Base-by-base conservation (phyloP, 35 echinoderm and acorn worm genomes). In the Lytechinus pictus region DNA sequence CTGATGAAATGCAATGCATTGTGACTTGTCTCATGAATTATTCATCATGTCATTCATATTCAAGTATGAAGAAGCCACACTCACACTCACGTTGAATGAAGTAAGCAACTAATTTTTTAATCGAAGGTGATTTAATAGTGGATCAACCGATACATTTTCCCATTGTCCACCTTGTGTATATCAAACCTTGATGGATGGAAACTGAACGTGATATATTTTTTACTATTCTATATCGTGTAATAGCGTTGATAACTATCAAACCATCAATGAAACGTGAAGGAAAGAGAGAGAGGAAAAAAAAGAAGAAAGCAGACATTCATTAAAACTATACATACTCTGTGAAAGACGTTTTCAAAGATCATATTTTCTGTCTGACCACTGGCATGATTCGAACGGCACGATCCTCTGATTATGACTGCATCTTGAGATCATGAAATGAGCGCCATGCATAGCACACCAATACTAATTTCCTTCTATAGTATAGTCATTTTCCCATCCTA, bases 381-480 rank as follows among this genome's bases (percentile, higher is more conserved):
- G 52, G 92, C 52, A 93, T 93, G 92, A 55, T 93, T 54, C 54
- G 54, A 54, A 93, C 57, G 92, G 92, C 92, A 93, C 54, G 92
- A 55, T 57, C 52, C 54, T 57, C 28, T 93, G 52, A 57, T 93
- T 55, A 9, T 57, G 92, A 93, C 9, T 93, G 92, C 92, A 93
- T 93, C 54, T 54, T 93, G 54, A 28, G 66, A 79, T 24, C 66
- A 79, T 79, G 52, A 93, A 33, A 24, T 93, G 92, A 93, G 92
- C 92, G 92, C 92, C 92, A 93, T 93, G 92, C 92, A 93, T 93
- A 93, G 28, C 92, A 54, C 92, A 93, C 92, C 92, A 93, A 93
- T 93, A 93, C 92, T 90, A 44, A 90, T 44, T 90, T 90, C 52
- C 29, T 90, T 44, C 52, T 90, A 28, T 10, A 24, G 21, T 79